Base-by-base conservation (phyloP, 1,140 invertebrate species). In the Dufourea novaeangliae region DNA sequence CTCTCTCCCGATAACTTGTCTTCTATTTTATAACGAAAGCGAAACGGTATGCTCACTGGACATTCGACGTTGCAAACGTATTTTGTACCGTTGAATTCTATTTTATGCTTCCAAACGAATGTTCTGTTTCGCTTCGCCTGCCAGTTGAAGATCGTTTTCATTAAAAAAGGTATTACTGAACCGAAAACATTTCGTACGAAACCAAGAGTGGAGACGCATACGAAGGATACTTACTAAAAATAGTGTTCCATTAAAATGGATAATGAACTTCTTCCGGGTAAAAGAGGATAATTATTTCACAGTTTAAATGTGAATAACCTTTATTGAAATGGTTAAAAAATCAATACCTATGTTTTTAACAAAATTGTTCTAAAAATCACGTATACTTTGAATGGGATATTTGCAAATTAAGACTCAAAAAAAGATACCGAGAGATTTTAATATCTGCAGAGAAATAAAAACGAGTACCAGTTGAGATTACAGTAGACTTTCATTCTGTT, bases 11-110 rank as follows among this genome's bases (percentile, higher is more conserved):
- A 71, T 84, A 78, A 80, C 77, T 81, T 78, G 79, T 85, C 83
- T 85, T 84, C 83, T 85, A 81, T 85, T 85, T 84, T 81, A 71
- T 85, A 81, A 78, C 25, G n/a, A 74, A 75, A 84, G 79, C 82
- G 64, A 81, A 85, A 69, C 82, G 84, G 74, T 74, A 52, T 59
- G 74, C 69, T 84, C 56, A 81, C 54, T 54, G 70, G 63, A 59
- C 61, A 70, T 34, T 83, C 29, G 72, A 56, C 67, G 11, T 72
- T 25, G 52, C 37, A 50, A 59, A 63, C 34, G 8, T 39, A 59
- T 59, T 39, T 50, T 39, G 34, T 63, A 57, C 41, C 37, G 56
- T 79, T 44, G 59, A 79, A 62, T 68, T 69, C 50, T 54, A 57
- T 74, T 71, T 62, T 37, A 80, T 84, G 82, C 82, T 84, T 84